Percentiles rank a stretch among this genome's conserved stretches.
Conservation (phyloP, 2,888 invertebrate species). For the Sphecodes monilicornis region DNA sequence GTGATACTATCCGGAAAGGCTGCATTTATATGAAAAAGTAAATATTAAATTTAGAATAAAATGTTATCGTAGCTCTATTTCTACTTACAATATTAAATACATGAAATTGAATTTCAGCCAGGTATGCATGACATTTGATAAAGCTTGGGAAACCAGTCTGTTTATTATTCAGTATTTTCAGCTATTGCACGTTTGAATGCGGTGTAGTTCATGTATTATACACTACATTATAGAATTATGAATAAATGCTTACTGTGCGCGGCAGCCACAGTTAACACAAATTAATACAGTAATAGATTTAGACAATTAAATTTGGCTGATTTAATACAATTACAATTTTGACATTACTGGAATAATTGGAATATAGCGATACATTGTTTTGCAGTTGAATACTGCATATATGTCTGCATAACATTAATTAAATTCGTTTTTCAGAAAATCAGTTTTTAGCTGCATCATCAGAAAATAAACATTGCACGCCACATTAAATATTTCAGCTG, state of each 20-base stretch:
- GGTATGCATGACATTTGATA: not conserved
- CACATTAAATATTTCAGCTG: no score
- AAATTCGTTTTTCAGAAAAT: no score
- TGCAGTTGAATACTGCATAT: no score
- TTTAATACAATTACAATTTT: not conserved
- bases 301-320: not conserved
- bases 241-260: not conserved
- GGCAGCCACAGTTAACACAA: not conserved
- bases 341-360: no score
- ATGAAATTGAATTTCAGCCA: not conserved
- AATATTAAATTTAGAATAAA: not conserved
- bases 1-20: not conserved
- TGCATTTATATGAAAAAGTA: not conserved
- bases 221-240: not conserved
- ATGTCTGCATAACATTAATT: no score
- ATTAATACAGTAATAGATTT: not conserved
- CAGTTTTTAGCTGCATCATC: no score
- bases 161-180: not conserved
- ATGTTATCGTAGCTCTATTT: not conserved
- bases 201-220: not conserved
- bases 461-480: no score
- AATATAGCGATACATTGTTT: no score
- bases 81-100: not conserved
- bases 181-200: not conserved
- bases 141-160: not conserved